Evolutionary conservation across 1,140 invertebrate species (phyloP).

Genomic region (Scaptomyza graminum): DNA sequence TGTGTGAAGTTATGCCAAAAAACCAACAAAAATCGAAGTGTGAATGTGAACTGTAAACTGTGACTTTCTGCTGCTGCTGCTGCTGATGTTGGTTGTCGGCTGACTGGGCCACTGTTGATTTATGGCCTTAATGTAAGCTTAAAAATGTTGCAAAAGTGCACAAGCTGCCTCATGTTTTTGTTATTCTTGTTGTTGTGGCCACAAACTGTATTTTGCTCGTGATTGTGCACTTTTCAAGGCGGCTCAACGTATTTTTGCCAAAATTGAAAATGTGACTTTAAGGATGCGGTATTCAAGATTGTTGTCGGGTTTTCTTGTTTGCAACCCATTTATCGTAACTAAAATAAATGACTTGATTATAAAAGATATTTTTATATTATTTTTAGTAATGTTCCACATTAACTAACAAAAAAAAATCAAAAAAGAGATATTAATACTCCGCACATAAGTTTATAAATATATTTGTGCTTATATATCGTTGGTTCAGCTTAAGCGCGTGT

Average conservation of each 20-base stretch:
- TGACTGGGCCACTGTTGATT: conserved; percentile 14
- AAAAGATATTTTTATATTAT: too few species aligned
- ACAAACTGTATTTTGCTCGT: background rate
- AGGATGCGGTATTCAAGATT: background rate
- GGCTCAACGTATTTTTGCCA: too few species aligned
- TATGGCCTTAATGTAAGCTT: conserved; percentile 19
- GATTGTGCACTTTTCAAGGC: too few species aligned
- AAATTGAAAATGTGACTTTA: background rate
- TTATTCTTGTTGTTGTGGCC: background rate
- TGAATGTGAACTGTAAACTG: conserved; percentile 5
- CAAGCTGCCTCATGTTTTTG: background rate
- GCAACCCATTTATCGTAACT: background rate
- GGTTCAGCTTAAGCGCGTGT: conserved; percentile 8
- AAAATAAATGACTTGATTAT: background rate
- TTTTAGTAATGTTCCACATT: too few species aligned
- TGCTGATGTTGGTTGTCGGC: background rate
- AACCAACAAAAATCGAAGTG: background rate
- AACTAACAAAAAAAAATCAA: background rate
- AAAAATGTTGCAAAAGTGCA: background rate
- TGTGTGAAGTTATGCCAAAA: conserved; percentile 3
- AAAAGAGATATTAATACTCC: conserved; percentile 12
- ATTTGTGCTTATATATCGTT: conserved; percentile 8
- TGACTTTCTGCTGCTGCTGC: conserved; percentile 7
- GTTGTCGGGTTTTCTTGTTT: background rate
- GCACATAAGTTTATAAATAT: background rate